A percentile compares a stretch with the other conserved stretches of the same genome.
These are phyloP conservation scores for Riparia riparia DNA, from an alignment of 2,113 vertebrate species.

Conservation along the genomic window DNA sequence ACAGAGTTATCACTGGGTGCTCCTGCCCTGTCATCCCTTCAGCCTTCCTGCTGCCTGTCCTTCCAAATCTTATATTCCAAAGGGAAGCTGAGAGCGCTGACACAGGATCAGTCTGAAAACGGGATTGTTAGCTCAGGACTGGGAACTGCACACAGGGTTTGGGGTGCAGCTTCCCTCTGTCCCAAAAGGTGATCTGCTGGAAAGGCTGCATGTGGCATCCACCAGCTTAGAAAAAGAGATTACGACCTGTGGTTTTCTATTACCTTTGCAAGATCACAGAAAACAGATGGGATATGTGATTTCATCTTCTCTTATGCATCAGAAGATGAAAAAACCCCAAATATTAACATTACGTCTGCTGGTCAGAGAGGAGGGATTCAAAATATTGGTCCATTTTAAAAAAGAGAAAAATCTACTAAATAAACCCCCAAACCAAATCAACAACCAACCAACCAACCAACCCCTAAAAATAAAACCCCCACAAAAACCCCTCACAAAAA, in stretches of 20 bases:
- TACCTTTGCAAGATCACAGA: not conserved
- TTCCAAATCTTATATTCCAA: not conserved
- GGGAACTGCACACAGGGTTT: not conserved
- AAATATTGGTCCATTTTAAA: not conserved
- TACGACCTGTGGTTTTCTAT: not conserved
- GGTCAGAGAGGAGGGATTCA: not conserved
- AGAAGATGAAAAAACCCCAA: not conserved
- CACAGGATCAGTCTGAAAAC: fast-evolving
- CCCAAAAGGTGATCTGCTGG: not conserved
- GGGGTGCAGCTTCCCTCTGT: not conserved
- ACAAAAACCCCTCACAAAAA: not conserved
- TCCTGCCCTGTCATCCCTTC: not conserved
- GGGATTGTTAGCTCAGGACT: fast-evolving
- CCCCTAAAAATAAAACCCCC: too few relatives aligned
- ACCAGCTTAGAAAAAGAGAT: not conserved
- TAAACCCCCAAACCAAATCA: not conserved
- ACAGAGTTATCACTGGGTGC: not conserved
- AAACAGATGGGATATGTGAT: not conserved
- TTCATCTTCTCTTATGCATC: not conserved
- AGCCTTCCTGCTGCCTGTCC: not conserved
- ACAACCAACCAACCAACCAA: not conserved
- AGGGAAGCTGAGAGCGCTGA: not conserved
- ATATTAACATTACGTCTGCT: not conserved
- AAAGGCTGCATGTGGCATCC: not conserved
- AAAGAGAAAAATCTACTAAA: not conserved